These are phyloP conservation scores for Chaetodon trifascialis DNA, from an alignment of 2,113 vertebrate genomes.

Conservation along the genomic window DNA sequence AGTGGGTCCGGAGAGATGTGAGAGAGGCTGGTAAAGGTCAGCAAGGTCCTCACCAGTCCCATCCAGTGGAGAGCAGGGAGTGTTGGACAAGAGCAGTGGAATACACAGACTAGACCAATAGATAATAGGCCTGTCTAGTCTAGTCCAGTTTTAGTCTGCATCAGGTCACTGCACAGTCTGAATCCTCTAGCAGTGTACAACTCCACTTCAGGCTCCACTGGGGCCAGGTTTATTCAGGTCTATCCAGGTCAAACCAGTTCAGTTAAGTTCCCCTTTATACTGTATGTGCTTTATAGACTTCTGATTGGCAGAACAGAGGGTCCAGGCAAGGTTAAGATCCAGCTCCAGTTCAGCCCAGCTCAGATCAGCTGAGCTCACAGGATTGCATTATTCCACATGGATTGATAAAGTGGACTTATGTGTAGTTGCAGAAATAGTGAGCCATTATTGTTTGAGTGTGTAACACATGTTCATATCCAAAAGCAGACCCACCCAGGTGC, in stretches of 20 bases:
- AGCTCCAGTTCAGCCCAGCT: slow-evolving; percentile 26
- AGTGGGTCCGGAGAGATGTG: slow-evolving; percentile 38
- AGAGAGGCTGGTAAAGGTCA: slow-evolving; percentile 31
- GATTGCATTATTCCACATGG: slow-evolving; percentile 32
- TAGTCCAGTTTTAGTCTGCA: slow-evolving; percentile 35
- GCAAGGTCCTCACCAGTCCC: slow-evolving; percentile 37
- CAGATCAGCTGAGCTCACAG: slow-evolving; percentile 15
- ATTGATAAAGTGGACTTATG: slow-evolving; percentile 27
- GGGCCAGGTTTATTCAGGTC: slow-evolving; percentile 22
- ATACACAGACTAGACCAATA: slow-evolving; percentile 14
- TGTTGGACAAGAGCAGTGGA: slow-evolving; percentile 15
- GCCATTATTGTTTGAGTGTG: not conserved
- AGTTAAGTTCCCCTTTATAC: slow-evolving; percentile 18
- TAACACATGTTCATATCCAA: slow-evolving; percentile 25
- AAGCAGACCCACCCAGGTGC: slow-evolving; percentile 14
- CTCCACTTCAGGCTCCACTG: slow-evolving; percentile 31
- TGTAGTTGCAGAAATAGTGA: slow-evolving; percentile 16
- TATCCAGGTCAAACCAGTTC: slow-evolving; percentile 6
- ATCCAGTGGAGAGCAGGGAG: slow-evolving; percentile 40
- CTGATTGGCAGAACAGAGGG: slow-evolving; percentile 6
- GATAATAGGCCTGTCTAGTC: slow-evolving; percentile 33
- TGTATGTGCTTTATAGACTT: slow-evolving; percentile 21
- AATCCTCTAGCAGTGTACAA: slow-evolving; percentile 6
- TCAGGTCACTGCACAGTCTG: slow-evolving; percentile 14
- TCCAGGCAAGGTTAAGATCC: slow-evolving; percentile 36